phyloP scores from a whole-genome alignment of 2,113 vertebrate species.

The Apodemus speciosus region DNA sequence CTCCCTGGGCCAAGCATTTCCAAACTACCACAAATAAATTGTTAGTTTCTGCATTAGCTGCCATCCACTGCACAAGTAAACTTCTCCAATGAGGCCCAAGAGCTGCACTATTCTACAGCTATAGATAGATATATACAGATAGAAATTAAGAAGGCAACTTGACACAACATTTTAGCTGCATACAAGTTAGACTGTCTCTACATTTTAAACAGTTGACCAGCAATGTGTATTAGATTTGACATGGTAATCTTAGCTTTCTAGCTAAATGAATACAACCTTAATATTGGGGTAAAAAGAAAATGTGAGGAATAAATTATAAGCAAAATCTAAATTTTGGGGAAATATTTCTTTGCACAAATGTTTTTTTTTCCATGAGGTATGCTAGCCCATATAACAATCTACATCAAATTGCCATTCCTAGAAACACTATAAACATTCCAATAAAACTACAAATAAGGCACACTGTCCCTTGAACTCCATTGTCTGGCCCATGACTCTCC shows the following conservation, averaged over 20 bases:
- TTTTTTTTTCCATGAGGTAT: neutral
- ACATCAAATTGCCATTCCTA: neutral
- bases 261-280: constrained; percentile 24
- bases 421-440: neutral
- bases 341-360: neutral
- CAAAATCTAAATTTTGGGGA: neutral
- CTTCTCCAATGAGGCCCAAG: neutral
- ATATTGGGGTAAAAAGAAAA: neutral
- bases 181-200: neutral
- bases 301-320: constrained; percentile 26
- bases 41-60: neutral
- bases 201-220: constrained; percentile 14
- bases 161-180: neutral
- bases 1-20: too few relatives aligned
- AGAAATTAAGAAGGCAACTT: neutral
- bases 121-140: too few relatives aligned
- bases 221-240: neutral
- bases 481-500: too few relatives aligned
- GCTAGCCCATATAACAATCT: neutral
- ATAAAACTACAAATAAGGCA: neutral
- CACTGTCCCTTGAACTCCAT: too few relatives aligned
- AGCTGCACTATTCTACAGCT: neutral
- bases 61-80: neutral
- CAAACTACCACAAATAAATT: neutral
- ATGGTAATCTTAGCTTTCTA: constrained; percentile 9